Evolutionary conservation across 2,113 vertebrate species (phyloP), one percentile per base, ranked within the genome.

Genomic region (Clarias macrocephalus): DNA sequence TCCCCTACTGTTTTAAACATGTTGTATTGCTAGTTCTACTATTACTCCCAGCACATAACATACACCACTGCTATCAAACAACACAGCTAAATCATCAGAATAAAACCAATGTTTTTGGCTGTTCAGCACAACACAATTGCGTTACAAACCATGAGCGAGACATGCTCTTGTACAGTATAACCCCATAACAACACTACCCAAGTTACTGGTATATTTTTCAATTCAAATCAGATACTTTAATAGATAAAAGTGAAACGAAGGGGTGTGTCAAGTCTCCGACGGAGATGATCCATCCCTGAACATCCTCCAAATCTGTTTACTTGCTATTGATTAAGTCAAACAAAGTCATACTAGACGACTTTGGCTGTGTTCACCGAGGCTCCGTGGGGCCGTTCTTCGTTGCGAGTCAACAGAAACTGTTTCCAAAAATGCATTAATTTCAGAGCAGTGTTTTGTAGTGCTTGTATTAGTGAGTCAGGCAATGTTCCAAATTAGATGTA

Each of bases 281-380:
- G 76, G 88, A 73, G 76, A 54, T 88, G 87, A 88, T 89, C 87
- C 82, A 75, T 86, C 82, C 83, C 63, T 37, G 37, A 88, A 89
- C 85, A 33, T 80, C 86, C 89, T 91, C 89, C 89, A 83, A 85
- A 89, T 89, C 89, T 87, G 88, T 92, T 92, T 91, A 79, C 87
- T 85, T 59, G 54, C 81, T 87, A 89, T 90, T 91, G 89, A 89
- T 91, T 89, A 63, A 82, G 86, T 88, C 73, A 60, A 73, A 84
- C 21, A 56, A 66, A 79, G 66, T 11, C 66, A 77, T 79, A 84
- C 83, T 87, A 59, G 63, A 75, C 28, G 87, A 89, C 88, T 90
- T 87, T 88, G 89, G 86, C 85, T 82, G 72, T 37, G 10, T 75
- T 89, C 72, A 88, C 89, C 70, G 77, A 81, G 76, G 88, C 91